Base-by-base conservation (phyloP, 2,797 vertebrate genomes). In the Aphelocoma californica region DNA sequence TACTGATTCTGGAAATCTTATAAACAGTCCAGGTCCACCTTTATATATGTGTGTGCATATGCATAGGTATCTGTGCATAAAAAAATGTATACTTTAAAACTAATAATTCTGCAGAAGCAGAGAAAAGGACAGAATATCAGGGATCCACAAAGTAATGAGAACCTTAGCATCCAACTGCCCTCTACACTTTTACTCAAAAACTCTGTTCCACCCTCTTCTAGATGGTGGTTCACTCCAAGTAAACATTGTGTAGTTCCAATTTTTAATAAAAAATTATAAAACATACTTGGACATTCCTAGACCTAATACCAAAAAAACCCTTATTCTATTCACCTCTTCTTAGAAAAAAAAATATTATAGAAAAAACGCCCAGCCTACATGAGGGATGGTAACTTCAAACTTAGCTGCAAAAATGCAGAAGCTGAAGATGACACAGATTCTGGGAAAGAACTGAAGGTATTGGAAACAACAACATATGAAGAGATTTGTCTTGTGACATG, bases 241-340 rank as follows among this genome's bases (percentile, higher is more conserved):
- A 24, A 26, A 65, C 2, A 9, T 62, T 56, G 18, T 24, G 20
- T 5, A 50, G 24, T 50, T 86, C 17, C 4, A 61, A 50, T n/a
- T 77, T 83, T 88, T 54, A 84, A 66, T 40, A 31, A 48, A 47
- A 79, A 69, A 42, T 57, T 44, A 38, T 47, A 64, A 74, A 88
- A 51, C 40, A n/a, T 28, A 77, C 13, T 61, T 82, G 38, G 21
- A 21, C 6, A 10, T 85, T 93, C 32, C 26, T 29, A 57, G 7
- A 58, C 9, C 13, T 61, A 72, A 61, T 7, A 50, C 4, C 3
- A 60, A 88, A 57, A 60, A 50, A 12, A 0, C 0, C 1, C 6
- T 36, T 47, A 36, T 32, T 38, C 14, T 19, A 16, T 45, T 45
- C 8, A 40, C 6, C 3, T 18, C 8, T 6, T 45, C 31, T 32